phyloP scores from a whole-genome alignment of 2,113 vertebrate genomes.

The Sinocyclocheilus grahami region DNA sequence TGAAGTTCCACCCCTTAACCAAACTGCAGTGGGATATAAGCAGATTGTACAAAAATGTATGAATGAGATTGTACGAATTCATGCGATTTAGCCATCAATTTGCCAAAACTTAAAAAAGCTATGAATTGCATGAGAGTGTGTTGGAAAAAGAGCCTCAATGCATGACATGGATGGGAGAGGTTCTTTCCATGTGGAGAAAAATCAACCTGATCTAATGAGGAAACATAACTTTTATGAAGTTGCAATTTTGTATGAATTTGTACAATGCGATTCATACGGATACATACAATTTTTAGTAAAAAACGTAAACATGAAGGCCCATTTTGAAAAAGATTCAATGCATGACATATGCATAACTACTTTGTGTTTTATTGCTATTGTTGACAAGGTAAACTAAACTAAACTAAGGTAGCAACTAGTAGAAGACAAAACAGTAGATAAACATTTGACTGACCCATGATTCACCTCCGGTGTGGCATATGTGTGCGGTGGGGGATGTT shows the following conservation, averaged over 20 bases:
- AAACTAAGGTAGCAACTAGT: neutral
- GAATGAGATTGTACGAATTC: neutral
- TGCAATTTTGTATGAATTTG: too few relatives aligned
- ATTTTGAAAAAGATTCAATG: neutral
- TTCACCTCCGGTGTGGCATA: constrained; percentile 35
- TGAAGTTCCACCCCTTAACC: neutral
- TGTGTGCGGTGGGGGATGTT: constrained; percentile 29
- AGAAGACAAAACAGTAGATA: constrained; percentile 2
- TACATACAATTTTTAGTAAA: too few relatives aligned
- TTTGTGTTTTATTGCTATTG: neutral
- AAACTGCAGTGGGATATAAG: neutral
- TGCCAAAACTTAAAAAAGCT: neutral
- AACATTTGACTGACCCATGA: constrained; percentile 21
- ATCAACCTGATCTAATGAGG: too few relatives aligned
- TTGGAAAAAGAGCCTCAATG: neutral
- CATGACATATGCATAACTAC: too few relatives aligned
- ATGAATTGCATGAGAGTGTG: neutral
- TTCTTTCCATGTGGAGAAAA: too few relatives aligned
- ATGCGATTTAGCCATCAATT: neutral
- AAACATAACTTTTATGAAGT: too few relatives aligned
- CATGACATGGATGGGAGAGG: neutral
- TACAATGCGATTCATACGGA: too few relatives aligned
- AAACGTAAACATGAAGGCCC: too few relatives aligned
- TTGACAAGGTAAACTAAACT: neutral
- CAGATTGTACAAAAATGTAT: neutral